These are phyloP conservation scores for Drosophila insularis DNA, from an alignment of 1,140 invertebrate species.

Conservation along the genomic window DNA sequence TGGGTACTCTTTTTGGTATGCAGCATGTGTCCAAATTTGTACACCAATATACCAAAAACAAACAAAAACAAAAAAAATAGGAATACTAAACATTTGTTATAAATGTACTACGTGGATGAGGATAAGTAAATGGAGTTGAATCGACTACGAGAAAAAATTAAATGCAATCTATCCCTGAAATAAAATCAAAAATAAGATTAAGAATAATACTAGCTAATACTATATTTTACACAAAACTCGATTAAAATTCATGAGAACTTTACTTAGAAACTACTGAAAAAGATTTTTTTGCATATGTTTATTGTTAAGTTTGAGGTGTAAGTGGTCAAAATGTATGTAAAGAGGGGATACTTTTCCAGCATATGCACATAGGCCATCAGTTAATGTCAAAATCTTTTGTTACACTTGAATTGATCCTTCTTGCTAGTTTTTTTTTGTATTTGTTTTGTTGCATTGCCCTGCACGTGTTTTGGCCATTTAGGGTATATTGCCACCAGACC, in stretches of 20 bases:
- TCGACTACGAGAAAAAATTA: not conserved
- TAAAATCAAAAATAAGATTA: too few species aligned
- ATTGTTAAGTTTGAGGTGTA: too few species aligned
- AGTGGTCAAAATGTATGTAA: too few species aligned
- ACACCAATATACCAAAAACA: slow-evolving; percentile 62
- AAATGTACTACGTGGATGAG: slow-evolving; percentile 19
- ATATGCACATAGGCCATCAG: not conserved
- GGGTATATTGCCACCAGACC: slow-evolving; percentile 63
- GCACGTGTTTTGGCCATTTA: slow-evolving; percentile 76
- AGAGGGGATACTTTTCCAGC: not conserved
- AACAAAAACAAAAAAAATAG: too few species aligned
- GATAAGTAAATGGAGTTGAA: not conserved
- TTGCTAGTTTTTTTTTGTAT: slow-evolving; percentile 25
- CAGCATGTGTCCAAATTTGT: slow-evolving; percentile 77
- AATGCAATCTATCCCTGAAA: too few species aligned
- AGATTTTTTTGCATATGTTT: too few species aligned
- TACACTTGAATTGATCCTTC: slow-evolving; percentile 35
- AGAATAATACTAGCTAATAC: too few species aligned
- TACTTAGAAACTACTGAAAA: too few species aligned
- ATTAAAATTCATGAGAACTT: too few species aligned
- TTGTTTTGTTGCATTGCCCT: slow-evolving; percentile 31
- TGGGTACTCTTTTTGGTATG: slow-evolving; percentile 59
- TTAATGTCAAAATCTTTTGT: not conserved
- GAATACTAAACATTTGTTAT: slow-evolving; percentile 24
- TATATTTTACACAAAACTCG: too few species aligned